Evolutionary conservation across 1,140 invertebrate species (phyloP).

Genomic region (Drosophila tropicalis): DNA sequence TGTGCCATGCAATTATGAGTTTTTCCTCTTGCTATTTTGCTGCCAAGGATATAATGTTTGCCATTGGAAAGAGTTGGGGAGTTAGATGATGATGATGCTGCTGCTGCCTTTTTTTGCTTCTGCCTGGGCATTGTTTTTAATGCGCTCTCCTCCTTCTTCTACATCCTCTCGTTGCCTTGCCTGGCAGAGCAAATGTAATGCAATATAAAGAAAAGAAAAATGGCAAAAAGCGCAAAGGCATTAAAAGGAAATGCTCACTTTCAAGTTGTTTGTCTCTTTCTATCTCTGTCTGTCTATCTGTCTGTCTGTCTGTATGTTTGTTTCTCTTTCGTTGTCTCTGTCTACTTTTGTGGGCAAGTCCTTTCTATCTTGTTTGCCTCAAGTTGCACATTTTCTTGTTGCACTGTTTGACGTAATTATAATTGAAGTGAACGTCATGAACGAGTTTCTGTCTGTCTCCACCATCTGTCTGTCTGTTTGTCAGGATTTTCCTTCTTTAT

Average conservation of each 20-base stretch:
- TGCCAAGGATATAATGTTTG: constrained; percentile 68
- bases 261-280: constrained; percentile 54
- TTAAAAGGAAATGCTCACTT: constrained; percentile 81
- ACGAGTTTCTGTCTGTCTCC: constrained; percentile 53
- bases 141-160: constrained; percentile 30
- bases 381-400: constrained; percentile 80
- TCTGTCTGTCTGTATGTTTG: constrained; percentile 8
- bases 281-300: not conserved
- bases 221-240: constrained; percentile 65
- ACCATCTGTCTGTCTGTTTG: constrained; percentile 25
- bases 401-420: constrained; percentile 82
- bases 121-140: constrained; percentile 66
- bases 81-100: constrained; percentile 30
- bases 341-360: constrained; percentile 59
- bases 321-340: constrained; percentile 11
- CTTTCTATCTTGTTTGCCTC: constrained; percentile 74
- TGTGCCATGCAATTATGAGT: constrained; percentile 77
- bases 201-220: constrained; percentile 66
- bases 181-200: constrained; percentile 71
- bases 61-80: constrained; percentile 20
- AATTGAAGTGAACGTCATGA: constrained; percentile 82
- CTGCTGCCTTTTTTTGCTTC: constrained; percentile 26
- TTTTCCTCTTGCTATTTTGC: constrained; percentile 34
- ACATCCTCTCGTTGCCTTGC: not conserved
- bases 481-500: constrained; percentile 33